These are phyloP conservation scores for Knipowitschia caucasica DNA, from an alignment of 2,797 vertebrate species.

Conservation along the genomic window DNA sequence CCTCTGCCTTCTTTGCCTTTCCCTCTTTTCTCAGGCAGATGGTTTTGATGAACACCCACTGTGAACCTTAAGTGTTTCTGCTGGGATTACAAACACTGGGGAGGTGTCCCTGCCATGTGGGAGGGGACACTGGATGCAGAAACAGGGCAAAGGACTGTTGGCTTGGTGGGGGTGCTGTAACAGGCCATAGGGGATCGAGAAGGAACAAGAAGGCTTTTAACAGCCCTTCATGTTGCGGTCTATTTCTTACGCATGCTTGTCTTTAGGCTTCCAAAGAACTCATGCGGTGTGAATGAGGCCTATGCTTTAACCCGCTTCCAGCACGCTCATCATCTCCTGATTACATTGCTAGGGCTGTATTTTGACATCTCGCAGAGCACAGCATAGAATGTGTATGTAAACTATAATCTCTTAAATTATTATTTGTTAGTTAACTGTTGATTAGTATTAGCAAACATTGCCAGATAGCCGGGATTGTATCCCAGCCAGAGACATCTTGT, in stretches of 20 bases:
- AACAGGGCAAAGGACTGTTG: conserved; percentile 65
- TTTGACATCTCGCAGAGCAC: neutral
- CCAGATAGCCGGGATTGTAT: too few species aligned
- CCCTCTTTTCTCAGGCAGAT: conserved; percentile 95
- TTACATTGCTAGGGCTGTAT: conserved; percentile 24
- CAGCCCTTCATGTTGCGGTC: conserved; percentile 64
- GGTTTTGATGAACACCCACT: conserved; percentile 99
- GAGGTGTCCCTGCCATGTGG: conserved; percentile 72
- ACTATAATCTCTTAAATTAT: conserved; percentile 2
- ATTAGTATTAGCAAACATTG: too few species aligned
- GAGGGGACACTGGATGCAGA: conserved; percentile 63
- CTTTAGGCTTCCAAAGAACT: conserved; percentile 70
- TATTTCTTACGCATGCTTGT: conserved; percentile 69
- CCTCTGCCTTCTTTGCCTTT: conserved; percentile 40
- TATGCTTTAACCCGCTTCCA: conserved; percentile 65
- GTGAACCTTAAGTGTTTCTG: conserved; percentile 99
- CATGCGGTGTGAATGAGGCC: conserved; percentile 70
- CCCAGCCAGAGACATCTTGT: too few species aligned
- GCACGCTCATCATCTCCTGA: conserved; percentile 38
- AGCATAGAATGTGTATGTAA: neutral
- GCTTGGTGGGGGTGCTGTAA: conserved; percentile 69
- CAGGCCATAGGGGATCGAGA: conserved; percentile 58
- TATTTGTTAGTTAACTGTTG: too few species aligned
- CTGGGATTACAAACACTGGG: conserved; percentile 98
- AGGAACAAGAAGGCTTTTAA: conserved; percentile 78